Evolutionary conservation across 2,797 vertebrate genomes (phyloP).

Genomic region (Lithobates pipiens): DNA sequence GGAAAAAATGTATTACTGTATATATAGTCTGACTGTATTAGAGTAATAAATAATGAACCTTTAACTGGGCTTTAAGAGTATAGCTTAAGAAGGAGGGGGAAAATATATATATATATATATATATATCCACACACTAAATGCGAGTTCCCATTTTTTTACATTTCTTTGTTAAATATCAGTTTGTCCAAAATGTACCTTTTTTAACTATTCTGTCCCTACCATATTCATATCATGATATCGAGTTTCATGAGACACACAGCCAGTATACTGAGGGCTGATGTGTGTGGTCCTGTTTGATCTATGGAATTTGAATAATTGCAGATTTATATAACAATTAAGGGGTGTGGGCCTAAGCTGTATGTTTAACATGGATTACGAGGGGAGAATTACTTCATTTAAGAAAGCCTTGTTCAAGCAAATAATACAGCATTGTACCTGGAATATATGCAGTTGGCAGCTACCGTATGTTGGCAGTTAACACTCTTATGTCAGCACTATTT

Average conservation of each 20-base stretch:
- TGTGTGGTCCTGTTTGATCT: slow-evolving; percentile 45
- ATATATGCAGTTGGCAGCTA: neutral
- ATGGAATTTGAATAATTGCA: neutral
- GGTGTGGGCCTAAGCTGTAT: slow-evolving; percentile 31
- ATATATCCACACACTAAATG: too few relatives aligned
- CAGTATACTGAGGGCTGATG: neutral
- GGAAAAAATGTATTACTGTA: too few relatives aligned
- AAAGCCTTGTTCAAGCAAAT: neutral
- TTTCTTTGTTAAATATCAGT: too few relatives aligned
- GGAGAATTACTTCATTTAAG: neutral
- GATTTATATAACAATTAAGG: slow-evolving; percentile 28
- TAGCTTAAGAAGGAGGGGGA: too few relatives aligned
- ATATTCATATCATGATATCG: slow-evolving; percentile 10
- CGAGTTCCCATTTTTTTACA: too few relatives aligned
- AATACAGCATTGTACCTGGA: neutral
- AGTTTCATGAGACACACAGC: slow-evolving; percentile 16
- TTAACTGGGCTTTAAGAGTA: too few relatives aligned
- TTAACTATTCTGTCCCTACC: neutral
- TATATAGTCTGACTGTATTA: too few relatives aligned
- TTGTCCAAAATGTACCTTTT: neutral
- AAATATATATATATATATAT: too few relatives aligned
- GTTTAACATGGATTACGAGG: slow-evolving; percentile 15
- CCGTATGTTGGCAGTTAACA: neutral
- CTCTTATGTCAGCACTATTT: neutral
- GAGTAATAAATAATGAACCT: too few relatives aligned